Conservation (phyloP, 2,888 invertebrate genomes). For the Lepidochrysops patricia region DNA sequence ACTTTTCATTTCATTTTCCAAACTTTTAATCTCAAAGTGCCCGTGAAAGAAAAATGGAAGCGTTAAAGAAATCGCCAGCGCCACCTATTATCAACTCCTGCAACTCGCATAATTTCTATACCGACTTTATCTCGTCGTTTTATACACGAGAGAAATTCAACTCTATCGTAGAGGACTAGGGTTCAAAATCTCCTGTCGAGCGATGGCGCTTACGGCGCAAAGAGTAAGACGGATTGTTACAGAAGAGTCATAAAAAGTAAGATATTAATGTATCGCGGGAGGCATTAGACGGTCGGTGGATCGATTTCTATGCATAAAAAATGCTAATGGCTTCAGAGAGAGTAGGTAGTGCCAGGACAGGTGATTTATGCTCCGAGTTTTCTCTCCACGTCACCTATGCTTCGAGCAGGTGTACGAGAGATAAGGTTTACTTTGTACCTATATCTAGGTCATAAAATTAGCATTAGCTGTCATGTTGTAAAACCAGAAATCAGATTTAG, state of each 20-base stretch:
- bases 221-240: constrained; percentile 56
- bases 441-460: not conserved
- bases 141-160: constrained; percentile 9
- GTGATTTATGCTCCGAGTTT: constrained; percentile 63
- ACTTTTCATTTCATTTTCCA: constrained; percentile 69
- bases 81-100: constrained; percentile 69
- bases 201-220: constrained; percentile 33
- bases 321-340: constrained; percentile 68
- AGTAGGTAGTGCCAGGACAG: constrained; percentile 50
- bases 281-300: constrained; percentile 69
- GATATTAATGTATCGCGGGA: constrained; percentile 75
- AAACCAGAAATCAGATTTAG: too few species aligned
- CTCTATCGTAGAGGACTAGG: constrained; percentile 3
- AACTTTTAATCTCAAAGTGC: constrained; percentile 74
- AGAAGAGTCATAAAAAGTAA: constrained; percentile 74
- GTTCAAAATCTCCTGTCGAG: constrained; percentile 8
- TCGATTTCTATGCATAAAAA: constrained; percentile 75
- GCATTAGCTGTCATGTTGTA: not conserved
- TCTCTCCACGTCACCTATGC: constrained; percentile 39
- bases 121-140: constrained; percentile 19
- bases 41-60: constrained; percentile 72
- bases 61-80: constrained; percentile 68
- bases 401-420: constrained; percentile 25
- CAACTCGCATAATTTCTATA: constrained; percentile 40
- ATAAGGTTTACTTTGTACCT: not conserved